phyloP scores from a whole-genome alignment of 2,113 vertebrate species.

The Phalacrocorax carbo region DNA sequence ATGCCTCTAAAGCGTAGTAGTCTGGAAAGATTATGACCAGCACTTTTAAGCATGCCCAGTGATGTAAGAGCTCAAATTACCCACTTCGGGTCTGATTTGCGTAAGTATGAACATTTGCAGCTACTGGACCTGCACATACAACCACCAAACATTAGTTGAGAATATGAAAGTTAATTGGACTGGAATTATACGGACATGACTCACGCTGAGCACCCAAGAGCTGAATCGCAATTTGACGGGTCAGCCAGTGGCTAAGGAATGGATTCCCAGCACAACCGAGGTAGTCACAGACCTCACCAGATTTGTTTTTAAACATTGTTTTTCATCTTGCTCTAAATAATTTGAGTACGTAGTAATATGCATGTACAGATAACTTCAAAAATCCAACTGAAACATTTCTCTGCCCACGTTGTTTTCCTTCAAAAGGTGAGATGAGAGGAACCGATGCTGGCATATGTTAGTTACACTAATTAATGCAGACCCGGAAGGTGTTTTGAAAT shows the following conservation, averaged over 20 bases:
- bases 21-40: not conserved
- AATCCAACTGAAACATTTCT: not conserved
- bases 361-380: not conserved
- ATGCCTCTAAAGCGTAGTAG: not conserved
- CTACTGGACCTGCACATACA: not conserved
- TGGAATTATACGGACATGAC: not conserved
- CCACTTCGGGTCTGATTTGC: not conserved
- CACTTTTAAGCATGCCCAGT: not conserved
- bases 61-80: not conserved
- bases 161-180: not conserved
- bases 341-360: not conserved
- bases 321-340: conserved; percentile 2
- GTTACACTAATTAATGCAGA: conserved; percentile 8
- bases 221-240: not conserved
- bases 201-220: not conserved
- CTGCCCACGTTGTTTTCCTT: conserved; percentile 16
- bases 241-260: not conserved
- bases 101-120: not conserved
- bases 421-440: conserved; percentile 41
- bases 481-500: not conserved
- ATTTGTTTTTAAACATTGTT: not conserved
- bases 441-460: not conserved
- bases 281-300: not conserved
- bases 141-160: not conserved
- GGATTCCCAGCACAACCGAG: not conserved